Evolutionary conservation across 2,113 vertebrate genomes (phyloP), one percentile per base, ranked within the genome.

Genomic region (Pelusios castaneus): DNA sequence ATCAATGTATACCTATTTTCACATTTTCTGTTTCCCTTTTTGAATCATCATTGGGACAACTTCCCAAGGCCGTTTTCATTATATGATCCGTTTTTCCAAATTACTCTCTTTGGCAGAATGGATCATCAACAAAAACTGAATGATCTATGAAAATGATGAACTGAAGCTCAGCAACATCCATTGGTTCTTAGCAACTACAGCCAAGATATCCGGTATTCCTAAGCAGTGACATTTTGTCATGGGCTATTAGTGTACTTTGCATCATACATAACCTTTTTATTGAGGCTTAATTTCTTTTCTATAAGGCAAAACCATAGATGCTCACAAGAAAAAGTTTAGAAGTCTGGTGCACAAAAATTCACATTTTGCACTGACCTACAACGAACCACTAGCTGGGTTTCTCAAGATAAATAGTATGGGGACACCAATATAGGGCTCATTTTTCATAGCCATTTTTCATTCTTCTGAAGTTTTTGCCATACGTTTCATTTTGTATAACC

Each of bases 1-100:
- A 95, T 97, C 96, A 97, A 91, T 96, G 77, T 85, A 97, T 97
- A 97, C 91, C 93, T 95, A 84, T 92, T 95, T 97, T 97, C 97
- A 95, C 96, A 97, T 89, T 91, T 97, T 95, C 96, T 93, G 93
- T 82, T 88, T 90, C 79, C 11, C 84, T 94, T 88, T 97, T 92
- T 93, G 93, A 79, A 87, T 84, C 94, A 97, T 95, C 94, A 95
- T 96, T 97, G 97, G 95, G 94, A 95, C 88, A 95, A 89, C 86
- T 90, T 95, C 88, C 93, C 94, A 89, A 76, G 95, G 86, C 54
- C 67, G 92, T 96, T 52, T 85, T 38, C 83, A 80, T 88, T 80
- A 7, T 63, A 63, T 63, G 58, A 63, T 34, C 58, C 92, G 96
- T 91, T 56, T 52, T 96, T 88, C 82, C 21, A 73, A 73, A 73